Evolutionary conservation across 1,140 invertebrate genomes (phyloP).

Genomic region (Rhopalosiphum padi): DNA sequence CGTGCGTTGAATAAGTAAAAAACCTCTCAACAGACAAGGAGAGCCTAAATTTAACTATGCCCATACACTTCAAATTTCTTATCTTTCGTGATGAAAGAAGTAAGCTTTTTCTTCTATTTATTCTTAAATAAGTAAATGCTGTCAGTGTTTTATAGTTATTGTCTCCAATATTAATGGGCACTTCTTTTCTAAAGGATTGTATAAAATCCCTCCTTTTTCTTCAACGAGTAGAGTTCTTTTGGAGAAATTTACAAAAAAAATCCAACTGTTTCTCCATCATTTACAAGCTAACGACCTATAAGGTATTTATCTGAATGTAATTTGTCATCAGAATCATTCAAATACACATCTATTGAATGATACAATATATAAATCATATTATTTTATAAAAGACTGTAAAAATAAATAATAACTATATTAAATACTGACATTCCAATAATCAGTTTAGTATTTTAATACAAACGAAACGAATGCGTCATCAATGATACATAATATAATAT

Average conservation of each 20-base stretch:
- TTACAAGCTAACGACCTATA: background rate
- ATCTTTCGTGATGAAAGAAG: background rate
- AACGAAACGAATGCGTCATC: background rate
- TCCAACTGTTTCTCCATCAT: background rate
- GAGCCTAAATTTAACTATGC: background rate
- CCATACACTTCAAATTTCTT: background rate
- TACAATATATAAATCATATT: too few relatives aligned
- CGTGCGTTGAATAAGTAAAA: constrained; percentile 46
- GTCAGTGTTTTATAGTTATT: constrained; percentile 33
- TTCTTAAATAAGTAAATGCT: constrained; percentile 13
- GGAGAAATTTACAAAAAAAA: background rate
- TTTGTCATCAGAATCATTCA: background rate
- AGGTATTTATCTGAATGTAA: background rate
- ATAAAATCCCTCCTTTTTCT: background rate
- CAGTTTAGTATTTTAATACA: too few relatives aligned
- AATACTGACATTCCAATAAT: too few relatives aligned
- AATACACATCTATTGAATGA: background rate
- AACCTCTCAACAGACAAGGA: too few relatives aligned
- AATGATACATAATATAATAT: too few relatives aligned
- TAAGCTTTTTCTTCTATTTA: constrained; percentile 19
- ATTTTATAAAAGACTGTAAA: too few relatives aligned
- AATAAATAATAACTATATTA: too few relatives aligned
- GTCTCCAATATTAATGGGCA: background rate
- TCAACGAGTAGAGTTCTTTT: background rate
- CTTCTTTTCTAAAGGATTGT: background rate